Conservation (phyloP, 2,113 vertebrate species). For the Rhea pennata region DNA sequence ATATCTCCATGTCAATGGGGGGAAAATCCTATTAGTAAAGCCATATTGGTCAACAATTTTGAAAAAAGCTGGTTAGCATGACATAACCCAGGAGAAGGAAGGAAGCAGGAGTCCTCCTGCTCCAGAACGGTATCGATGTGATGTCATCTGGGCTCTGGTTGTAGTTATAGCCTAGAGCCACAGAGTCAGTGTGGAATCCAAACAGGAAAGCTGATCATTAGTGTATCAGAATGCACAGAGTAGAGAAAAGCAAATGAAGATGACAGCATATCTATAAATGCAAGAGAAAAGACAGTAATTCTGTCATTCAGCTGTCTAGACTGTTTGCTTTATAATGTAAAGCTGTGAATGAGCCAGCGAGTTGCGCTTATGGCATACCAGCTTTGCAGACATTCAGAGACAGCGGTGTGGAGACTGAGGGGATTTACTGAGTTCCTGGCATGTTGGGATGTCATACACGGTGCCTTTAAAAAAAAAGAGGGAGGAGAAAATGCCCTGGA, state of each 20-base stretch:
- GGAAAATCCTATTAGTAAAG: neutral
- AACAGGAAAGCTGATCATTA: constrained; percentile 79
- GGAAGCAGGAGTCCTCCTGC: neutral
- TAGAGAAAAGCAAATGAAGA: constrained; percentile 72
- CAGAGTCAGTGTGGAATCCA: constrained; percentile 72
- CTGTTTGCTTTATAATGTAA: constrained; percentile 83
- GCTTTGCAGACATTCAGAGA: constrained; percentile 81
- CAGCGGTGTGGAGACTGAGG: constrained; percentile 73
- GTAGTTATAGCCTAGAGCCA: constrained; percentile 74
- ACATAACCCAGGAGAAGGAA: constrained; percentile 14
- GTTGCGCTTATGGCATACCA: constrained; percentile 64
- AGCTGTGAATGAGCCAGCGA: constrained; percentile 75
- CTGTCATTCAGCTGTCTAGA: constrained; percentile 83
- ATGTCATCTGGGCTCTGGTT: constrained; percentile 54
- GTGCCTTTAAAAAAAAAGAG: constrained; percentile 62
- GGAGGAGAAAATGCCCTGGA: constrained; percentile 49
- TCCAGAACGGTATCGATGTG: neutral
- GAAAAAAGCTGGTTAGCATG: neutral
- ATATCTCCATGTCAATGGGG: neutral
- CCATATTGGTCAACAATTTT: neutral
- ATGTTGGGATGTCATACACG: constrained; percentile 63
- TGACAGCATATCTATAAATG: constrained; percentile 76
- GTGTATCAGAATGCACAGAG: constrained; percentile 75
- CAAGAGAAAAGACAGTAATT: constrained; percentile 74
- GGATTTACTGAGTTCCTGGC: constrained; percentile 83